Evolutionary conservation across 2,797 vertebrate genomes (phyloP).

Genomic region (Sarcoramphus papa): DNA sequence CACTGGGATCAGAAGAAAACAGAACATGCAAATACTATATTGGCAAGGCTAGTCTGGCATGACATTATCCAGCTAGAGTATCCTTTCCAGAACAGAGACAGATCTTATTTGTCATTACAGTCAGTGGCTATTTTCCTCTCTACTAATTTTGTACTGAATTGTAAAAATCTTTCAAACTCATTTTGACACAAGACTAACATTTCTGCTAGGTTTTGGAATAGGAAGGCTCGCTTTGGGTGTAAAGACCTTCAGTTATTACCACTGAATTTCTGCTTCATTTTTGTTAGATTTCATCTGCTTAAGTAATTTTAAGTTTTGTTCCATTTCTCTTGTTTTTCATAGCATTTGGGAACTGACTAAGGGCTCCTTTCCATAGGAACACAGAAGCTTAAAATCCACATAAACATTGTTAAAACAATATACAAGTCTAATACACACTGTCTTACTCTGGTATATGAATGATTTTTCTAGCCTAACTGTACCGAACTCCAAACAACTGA

Average conservation of each 20-base stretch:
- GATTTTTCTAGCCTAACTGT: neutral
- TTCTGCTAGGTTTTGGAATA: neutral
- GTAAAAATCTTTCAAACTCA: neutral
- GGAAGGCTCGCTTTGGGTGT: neutral
- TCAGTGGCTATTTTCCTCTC: neutral
- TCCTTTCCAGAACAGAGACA: neutral
- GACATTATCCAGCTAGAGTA: neutral
- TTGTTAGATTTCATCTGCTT: neutral
- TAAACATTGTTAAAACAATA: neutral
- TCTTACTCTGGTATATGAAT: neutral
- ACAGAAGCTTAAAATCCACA: neutral
- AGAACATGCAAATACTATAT: neutral
- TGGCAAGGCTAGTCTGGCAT: neutral
- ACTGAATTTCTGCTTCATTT: neutral
- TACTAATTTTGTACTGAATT: neutral
- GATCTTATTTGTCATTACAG: neutral
- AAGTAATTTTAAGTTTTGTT: neutral
- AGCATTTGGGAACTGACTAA: neutral
- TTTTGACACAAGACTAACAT: neutral
- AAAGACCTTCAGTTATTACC: neutral
- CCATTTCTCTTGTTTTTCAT: neutral
- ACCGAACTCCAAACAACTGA: neutral
- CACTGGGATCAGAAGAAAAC: neutral
- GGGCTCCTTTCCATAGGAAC: neutral
- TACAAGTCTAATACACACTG: neutral